Base-by-base conservation (phyloP, 2,797 vertebrate species). In the Anableps anableps region DNA sequence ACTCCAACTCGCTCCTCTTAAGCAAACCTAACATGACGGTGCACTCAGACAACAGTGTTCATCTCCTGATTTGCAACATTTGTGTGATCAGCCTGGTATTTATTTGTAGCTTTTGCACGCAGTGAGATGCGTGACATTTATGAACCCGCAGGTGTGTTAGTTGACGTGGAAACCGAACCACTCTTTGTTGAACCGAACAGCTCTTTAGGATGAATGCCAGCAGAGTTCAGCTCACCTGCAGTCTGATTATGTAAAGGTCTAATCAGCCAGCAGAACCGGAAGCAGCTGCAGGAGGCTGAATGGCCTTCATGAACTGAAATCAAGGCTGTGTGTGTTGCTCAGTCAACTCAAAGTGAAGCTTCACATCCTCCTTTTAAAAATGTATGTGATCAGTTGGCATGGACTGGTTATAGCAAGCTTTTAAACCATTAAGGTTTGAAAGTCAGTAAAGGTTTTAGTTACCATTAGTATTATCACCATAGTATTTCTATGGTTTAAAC, bases 201-300 rank as follows among this genome's bases (percentile, higher is more conserved):
- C 71, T 82, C 0, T 34, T 78, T 75, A 34, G 41, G 34, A 1
- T 82, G 38, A 73, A 64, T 41, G 38, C 70, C 23, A 29, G 48
- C 70, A 43, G 43, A 50, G 74, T 45, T 55, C 36, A 17, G 29
- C 53, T 53, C 53, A 62, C 10, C 34, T 78, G 58, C 55, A 51
- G 31, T 9, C n/a, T 38, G 64, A 70, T 50, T 47, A 79, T 60
- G 45, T 19, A 6, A 29, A 31, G 36, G 29, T 62, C 64, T 51
- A 53, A 79, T 75, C 53, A 0, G 21, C 29, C 53, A 23, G 5
- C 45, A 38, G 8, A 74, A 78, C 17, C 58, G 72, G 41, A 58
- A 68, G 70, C 75, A 74, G 48, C 78, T 55, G 53, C 29, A 60
- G 38, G 72, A 34, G 23, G 34, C 43, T 50, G 47, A 38, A 74